Base-by-base conservation (phyloP, 2,797 vertebrate species). In the Rhynchonycteris naso region DNA sequence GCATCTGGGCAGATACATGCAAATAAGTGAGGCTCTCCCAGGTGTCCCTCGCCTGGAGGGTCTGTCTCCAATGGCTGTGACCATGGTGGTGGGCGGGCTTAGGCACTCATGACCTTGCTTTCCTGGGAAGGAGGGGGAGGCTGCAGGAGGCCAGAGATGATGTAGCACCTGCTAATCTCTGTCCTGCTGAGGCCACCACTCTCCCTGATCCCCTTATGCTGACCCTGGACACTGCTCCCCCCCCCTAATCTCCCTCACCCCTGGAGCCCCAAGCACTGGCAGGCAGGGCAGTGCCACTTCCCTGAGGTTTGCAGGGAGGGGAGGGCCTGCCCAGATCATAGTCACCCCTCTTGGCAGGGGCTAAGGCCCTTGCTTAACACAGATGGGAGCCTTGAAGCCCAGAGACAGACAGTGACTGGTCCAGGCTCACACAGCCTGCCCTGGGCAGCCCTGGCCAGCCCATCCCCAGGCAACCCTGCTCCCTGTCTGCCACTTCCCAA, bases 141-240 rank as follows among this genome's bases (percentile, higher is more conserved):
- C 58, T 52, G n/a, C 35, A 89, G 78, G 56, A 16, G 61, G 78
- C 91, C 38, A 43, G 0, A 28, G 26, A 19, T 0, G 11, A 30
- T 59, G 80, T 94, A 95, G 97, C 97, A 97, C 69, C 93, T 93
- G 96, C 93, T 98, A 98, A 98, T 98, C 97, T 94, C 88, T 47
- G 50, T 38, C 50, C 75, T 98, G 98, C 98, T 98, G 97, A 98
- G 96, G 93, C 96, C 95, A 97, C 95, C 95, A 96, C 90, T 98
- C 95, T 96, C 91, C 81, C 96, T 98, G 97, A 98, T 98, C 98
- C 97, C 54, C 97, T 98, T 97, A 96, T 58, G 84, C 87, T 54
- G 5, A 91, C 93, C 92, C 97, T 56, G 91, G 15, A 22, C 2
- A 19, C 95, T 95, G 93, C 84, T 10, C 18, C 15, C 12, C 18